Base-by-base conservation (phyloP, 1,140 invertebrate genomes). In the Anastrepha ludens region DNA sequence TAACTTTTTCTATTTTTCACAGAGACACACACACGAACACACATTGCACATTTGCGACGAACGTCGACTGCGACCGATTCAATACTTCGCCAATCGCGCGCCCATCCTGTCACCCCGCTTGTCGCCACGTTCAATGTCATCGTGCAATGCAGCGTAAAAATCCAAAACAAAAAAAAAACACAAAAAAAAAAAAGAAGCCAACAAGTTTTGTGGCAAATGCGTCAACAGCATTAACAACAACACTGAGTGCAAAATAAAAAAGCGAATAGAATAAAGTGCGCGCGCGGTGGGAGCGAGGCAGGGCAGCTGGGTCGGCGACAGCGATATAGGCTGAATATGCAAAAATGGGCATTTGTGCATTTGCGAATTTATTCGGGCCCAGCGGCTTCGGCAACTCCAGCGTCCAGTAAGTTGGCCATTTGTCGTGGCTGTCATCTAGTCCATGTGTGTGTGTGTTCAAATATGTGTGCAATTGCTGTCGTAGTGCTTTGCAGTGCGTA, bases 91-190 rank as follows among this genome's bases (percentile, higher is more conserved):
- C 74, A 47, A 67, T 67, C 47, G 47, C 47, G 44, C 86, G 47
- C 60, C 44, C 62, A 65, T 41, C 13, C 87, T 13, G 60, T 15
- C 87, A 9, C 55, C 41, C 1, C 44, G 87, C 20, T 9, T 65
- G 47, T 50, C 65, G 67, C 55, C 67, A 60, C 85, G 67, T 88
- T 88, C 85, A 88, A 88, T 88, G 87, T 88, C 87, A 88, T 70
- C 87, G 70, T 81, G 85, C 85, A 67, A 55, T 74, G 87, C 85
- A 44, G 78, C 58, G 17, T 47, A 39, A 55, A 87, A 74, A 81
- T 60, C 47, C n/a, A n/a, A 74, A 50, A 87, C 50, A 87, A 55
- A 29, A 29, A 29, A 29, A 29, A 29, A 29, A 29, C 29, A 29
- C 29, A 29, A 1, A 29, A 29, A 29, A 1, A 29, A 29, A 39